Evolutionary conservation across 2,113 vertebrate species (phyloP), one percentile per base, ranked within the genome.

Genomic region (Lophius piscatorius): DNA sequence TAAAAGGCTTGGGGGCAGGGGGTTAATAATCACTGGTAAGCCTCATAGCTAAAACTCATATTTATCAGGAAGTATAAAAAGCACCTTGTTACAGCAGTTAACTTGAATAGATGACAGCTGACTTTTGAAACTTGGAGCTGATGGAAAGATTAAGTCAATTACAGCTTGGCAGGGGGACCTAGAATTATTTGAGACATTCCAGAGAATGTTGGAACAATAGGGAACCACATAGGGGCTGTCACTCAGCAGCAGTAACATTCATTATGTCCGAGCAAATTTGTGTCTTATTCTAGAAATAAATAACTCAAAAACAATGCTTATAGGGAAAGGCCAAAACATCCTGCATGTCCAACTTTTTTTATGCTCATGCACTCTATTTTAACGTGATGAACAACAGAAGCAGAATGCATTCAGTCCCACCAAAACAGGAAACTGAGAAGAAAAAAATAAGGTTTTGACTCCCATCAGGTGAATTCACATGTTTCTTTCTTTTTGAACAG

Each of bases 91-190:
- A 76, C 69, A 76, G 35, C 74, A 75, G 68, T 88, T 78, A 82
- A 84, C 61, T 75, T 70, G 16, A 74, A 74, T 70, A 69, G 62
- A 83, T 80, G 78, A 87, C 79, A 79, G 76, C 39, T 70, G 76
- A 67, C 69, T 84, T 77, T 39, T 50, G 74, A 33, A 28, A 60
- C 60, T 65, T 16, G 35, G 40, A 68, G 50, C 66, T 65, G 76
- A 86, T 82, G 81, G 85, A 76, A 70, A 87, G 83, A 88, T 91
- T 87, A 89, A 87, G 76, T 84, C 82, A 82, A 88, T 91, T 89
- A 91, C 41, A 65, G 64, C 83, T 40, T 76, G 51, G 65, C 74
- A 60, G 83, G 84, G 61, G 70, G 41, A 34, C 44, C 26, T 6
- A 8, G 50, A 87, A 82, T 80, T 85, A 87, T 81, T 78, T 70